Conservation (phyloP, 1,140 invertebrate genomes). For the Pseudachorutes palmiensis region DNA sequence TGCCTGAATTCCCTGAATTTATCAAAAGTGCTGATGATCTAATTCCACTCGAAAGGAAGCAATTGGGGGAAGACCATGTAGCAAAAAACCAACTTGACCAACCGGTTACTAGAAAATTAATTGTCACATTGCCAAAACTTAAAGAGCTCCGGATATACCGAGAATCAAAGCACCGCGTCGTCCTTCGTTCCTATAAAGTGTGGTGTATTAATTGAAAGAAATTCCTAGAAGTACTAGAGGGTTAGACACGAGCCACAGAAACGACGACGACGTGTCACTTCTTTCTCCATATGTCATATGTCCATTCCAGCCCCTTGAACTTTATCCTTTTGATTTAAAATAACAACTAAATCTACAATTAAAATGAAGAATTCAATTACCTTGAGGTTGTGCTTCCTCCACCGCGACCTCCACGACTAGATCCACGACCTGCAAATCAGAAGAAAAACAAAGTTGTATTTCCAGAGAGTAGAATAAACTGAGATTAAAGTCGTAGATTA, state of each 20-base stretch:
- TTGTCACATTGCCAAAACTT: background rate
- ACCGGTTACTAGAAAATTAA: background rate
- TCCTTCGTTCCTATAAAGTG: background rate
- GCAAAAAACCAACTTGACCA: background rate
- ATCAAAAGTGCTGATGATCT: too few relatives aligned
- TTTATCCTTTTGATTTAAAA: background rate
- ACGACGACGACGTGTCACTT: too few relatives aligned
- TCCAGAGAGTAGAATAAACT: background rate
- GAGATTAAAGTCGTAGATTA: too few relatives aligned
- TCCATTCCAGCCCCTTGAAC: background rate
- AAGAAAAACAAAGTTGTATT: background rate
- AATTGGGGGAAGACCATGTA: background rate
- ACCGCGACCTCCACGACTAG: background rate
- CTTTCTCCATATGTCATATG: background rate
- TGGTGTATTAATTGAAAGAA: too few relatives aligned
- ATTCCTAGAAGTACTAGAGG: too few relatives aligned
- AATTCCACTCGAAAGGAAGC: background rate
- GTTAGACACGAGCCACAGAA: too few relatives aligned
- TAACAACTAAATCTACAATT: background rate
- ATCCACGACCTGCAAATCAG: background rate
- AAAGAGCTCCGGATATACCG: background rate
- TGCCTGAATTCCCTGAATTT: too few relatives aligned
- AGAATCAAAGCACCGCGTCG: background rate
- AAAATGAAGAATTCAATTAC: background rate
- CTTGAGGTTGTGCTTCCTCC: slow-evolving; percentile 4